Conservation (phyloP, 2,888 invertebrate species). For the Thera obeliscata region DNA sequence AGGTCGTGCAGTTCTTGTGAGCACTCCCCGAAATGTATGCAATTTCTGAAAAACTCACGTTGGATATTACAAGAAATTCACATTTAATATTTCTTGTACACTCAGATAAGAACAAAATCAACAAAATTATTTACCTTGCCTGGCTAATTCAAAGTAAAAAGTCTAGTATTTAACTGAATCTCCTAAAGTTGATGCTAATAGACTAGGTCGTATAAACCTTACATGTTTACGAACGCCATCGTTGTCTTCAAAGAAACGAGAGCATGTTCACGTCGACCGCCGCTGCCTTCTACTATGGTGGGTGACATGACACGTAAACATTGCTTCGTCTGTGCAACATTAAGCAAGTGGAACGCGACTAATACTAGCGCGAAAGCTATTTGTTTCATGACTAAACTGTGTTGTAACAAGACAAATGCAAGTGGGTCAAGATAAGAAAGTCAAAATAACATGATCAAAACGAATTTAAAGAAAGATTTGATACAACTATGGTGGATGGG, state of each 20-base stretch:
- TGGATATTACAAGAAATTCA: no score
- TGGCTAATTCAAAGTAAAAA: no score
- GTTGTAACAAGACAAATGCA: slow-evolving; percentile 7
- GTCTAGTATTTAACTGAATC: no score
- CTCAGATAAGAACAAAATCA: no score
- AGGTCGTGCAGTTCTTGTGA: no score
- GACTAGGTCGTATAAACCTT: slow-evolving; percentile 17
- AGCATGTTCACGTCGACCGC: slow-evolving; percentile 47
- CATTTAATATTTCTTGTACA: no score
- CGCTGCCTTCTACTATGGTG: slow-evolving; percentile 52
- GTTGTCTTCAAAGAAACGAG: slow-evolving; percentile 30
- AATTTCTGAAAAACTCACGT: no score
- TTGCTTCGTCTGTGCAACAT: slow-evolving; percentile 62
- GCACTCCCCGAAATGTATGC: no score
- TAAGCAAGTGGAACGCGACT: slow-evolving; percentile 68
- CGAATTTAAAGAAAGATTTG: neutral
- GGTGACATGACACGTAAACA: slow-evolving; percentile 54
- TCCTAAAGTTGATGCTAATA: neutral
- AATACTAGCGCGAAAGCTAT: slow-evolving; percentile 56
- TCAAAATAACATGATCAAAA: neutral
- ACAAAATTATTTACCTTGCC: no score
- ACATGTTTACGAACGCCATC: slow-evolving; percentile 9
- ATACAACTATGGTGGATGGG: no score
- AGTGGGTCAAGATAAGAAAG: slow-evolving; percentile 8
- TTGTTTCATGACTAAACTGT: slow-evolving; percentile 20